These are phyloP conservation scores for Rosalia funebris DNA, from an alignment of 2,888 invertebrate species.

Conservation along the genomic window DNA sequence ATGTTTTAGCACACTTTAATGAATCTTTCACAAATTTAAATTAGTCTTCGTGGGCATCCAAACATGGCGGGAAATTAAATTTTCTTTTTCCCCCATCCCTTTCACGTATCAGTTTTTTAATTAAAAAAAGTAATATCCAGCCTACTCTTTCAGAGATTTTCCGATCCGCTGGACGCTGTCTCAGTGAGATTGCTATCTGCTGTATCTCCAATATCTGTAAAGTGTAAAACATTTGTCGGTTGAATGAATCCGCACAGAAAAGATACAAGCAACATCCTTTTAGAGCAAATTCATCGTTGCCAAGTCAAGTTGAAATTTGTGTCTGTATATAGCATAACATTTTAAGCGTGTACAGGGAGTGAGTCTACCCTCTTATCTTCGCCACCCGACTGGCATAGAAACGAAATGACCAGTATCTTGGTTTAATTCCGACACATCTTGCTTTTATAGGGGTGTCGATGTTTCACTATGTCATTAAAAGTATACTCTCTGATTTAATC, in stretches of 20 bases:
- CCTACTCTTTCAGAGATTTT: slow-evolving; percentile 14
- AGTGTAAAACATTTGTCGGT: slow-evolving; percentile 24
- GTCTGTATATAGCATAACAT: background rate
- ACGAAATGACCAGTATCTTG: slow-evolving; percentile 32
- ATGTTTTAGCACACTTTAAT: too few species aligned
- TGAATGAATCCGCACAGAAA: slow-evolving; percentile 13
- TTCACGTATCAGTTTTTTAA: slow-evolving; percentile 8
- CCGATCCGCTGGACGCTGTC: slow-evolving; percentile 16
- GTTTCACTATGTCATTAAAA: slow-evolving; percentile 28
- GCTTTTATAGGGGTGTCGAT: slow-evolving; percentile 37
- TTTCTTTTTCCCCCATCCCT: background rate
- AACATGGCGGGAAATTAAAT: too few species aligned
- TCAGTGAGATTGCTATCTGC: slow-evolving; percentile 11
- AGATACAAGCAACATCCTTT: slow-evolving; percentile 13
- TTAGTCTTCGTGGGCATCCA: too few species aligned
- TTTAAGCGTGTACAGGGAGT: slow-evolving; percentile 9
- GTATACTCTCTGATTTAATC: slow-evolving; percentile 16
- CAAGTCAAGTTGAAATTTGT: slow-evolving; percentile 5
- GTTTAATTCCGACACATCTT: slow-evolving; percentile 35
- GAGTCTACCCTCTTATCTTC: slow-evolving; percentile 29
- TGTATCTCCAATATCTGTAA: slow-evolving; percentile 21
- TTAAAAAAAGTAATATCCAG: slow-evolving; percentile 7
- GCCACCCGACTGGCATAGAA: slow-evolving; percentile 29
- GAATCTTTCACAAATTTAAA: too few species aligned
- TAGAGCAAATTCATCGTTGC: slow-evolving; percentile 12